Conservation (phyloP, 2,797 vertebrate species). For the Spea hammondii region DNA sequence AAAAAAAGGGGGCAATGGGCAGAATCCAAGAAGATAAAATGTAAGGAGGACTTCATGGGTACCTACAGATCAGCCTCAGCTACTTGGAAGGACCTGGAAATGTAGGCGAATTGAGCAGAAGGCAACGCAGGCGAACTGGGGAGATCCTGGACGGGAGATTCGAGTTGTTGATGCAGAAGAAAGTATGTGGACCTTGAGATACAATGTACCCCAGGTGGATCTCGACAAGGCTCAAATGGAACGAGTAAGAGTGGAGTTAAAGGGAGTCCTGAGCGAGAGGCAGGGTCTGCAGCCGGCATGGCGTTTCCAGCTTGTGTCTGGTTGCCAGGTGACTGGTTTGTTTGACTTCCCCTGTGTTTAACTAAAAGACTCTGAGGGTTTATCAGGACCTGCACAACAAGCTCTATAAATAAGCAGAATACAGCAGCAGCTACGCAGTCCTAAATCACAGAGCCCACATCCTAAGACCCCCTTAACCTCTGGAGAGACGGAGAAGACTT, state of each 20-base stretch:
- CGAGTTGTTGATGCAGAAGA: neutral
- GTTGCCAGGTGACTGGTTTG: conserved; percentile 43
- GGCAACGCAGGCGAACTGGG: neutral
- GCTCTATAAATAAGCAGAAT: no score
- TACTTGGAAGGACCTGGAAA: neutral
- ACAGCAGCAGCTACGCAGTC: no score
- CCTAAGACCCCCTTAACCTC: no score
- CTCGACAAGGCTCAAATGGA: neutral
- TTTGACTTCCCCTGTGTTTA: conserved; percentile 38
- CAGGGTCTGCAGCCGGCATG: neutral
- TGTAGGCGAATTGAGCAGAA: neutral
- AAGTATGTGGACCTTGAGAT: neutral
- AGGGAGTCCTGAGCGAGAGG: conserved; percentile 19
- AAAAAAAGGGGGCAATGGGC: no score
- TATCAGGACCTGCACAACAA: neutral
- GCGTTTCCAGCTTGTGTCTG: conserved; percentile 23
- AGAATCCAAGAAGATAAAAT: no score
- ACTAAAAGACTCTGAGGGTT: conserved; percentile 8
- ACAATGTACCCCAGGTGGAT: no score
- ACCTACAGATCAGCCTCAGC: no score
- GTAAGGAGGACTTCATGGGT: no score
- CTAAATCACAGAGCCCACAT: no score
- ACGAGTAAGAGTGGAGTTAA: conserved; percentile 22
- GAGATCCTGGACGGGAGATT: neutral
- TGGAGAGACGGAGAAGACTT: no score